These are phyloP conservation scores for Amphiprion clarkii DNA, from an alignment of 2,797 vertebrate genomes.

Conservation along the genomic window DNA sequence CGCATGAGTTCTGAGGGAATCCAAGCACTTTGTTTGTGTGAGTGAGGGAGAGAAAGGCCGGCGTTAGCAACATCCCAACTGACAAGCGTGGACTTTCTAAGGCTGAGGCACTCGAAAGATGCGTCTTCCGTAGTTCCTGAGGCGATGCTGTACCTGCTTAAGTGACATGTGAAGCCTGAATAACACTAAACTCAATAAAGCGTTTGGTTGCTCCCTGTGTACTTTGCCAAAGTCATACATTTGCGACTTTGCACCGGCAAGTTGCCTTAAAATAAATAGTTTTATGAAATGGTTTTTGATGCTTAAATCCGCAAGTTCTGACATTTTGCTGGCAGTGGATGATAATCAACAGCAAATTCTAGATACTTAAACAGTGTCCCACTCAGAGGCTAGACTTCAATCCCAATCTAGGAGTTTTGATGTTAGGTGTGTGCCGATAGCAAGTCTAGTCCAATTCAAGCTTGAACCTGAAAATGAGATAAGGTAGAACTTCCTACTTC, in stretches of 20 bases:
- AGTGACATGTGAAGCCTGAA: conserved; percentile 1
- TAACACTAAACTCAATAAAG: conserved; percentile 9
- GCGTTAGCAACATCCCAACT: conserved; percentile 13
- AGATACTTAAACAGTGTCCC: neutral
- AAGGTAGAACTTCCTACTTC: neutral
- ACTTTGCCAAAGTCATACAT: conserved; percentile 9
- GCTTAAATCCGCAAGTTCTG: too few species aligned
- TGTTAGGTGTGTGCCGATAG: neutral
- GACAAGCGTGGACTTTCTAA: conserved; percentile 4
- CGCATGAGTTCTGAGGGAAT: conserved; percentile 18
- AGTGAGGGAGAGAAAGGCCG: neutral
- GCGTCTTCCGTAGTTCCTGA: conserved; percentile 21
- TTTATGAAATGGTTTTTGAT: too few species aligned
- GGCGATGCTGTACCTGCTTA: conserved; percentile 19
- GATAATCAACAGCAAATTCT: neutral
- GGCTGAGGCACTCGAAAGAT: neutral
- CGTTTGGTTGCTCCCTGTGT: neutral
- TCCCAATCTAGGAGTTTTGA: neutral
- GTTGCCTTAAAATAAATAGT: neutral
- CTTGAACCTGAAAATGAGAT: neutral
- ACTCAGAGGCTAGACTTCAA: neutral
- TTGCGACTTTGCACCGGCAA: conserved; percentile 11
- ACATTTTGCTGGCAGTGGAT: too few species aligned
- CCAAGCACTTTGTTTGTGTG: neutral
- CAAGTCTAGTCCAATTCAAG: neutral